Evolutionary conservation across 2,888 invertebrate genomes (phyloP).

Genomic region (Syrista parreyssii): DNA sequence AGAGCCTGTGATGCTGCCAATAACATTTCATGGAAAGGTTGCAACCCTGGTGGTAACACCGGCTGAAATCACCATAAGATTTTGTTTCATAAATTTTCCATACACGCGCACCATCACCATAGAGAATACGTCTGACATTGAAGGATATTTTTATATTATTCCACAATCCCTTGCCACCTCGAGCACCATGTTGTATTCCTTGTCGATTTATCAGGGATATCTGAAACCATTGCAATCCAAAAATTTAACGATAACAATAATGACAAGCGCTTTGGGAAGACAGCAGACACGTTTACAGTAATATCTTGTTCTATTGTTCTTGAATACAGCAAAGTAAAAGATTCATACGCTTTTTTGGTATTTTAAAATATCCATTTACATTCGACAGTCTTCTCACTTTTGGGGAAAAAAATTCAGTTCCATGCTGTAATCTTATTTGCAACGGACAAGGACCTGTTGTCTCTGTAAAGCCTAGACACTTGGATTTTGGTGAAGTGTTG

Average conservation of each 20-base stretch:
- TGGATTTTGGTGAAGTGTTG: slow-evolving; percentile 75
- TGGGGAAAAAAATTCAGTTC: slow-evolving; percentile 57
- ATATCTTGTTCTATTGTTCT: too few relatives aligned
- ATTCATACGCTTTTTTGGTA: neutral
- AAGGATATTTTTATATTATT: slow-evolving; percentile 67
- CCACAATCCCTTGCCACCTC: slow-evolving; percentile 41
- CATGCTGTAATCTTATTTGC: slow-evolving; percentile 68
- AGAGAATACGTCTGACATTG: slow-evolving; percentile 66
- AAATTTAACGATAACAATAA: slow-evolving; percentile 66
- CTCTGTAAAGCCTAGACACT: slow-evolving; percentile 70
- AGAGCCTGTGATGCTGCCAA: slow-evolving; percentile 68
- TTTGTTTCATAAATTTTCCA: slow-evolving; percentile 71
- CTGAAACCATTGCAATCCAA: slow-evolving; percentile 66
- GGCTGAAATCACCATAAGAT: slow-evolving; percentile 68
- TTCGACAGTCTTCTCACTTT: slow-evolving; percentile 58
- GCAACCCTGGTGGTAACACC: slow-evolving; percentile 68
- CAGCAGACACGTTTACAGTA: slow-evolving; percentile 52
- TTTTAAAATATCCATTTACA: too few relatives aligned
- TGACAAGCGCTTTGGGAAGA: slow-evolving; percentile 66
- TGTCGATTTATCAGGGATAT: slow-evolving; percentile 49
- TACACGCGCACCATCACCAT: slow-evolving; percentile 69
- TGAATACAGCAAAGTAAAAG: too few relatives aligned
- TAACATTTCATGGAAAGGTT: slow-evolving; percentile 68
- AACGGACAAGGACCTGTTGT: slow-evolving; percentile 77
- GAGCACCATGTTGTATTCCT: slow-evolving; percentile 42